Percentiles rank a stretch among this genome's conserved stretches.
Evolutionary conservation across 92 coral and sea anemone species (phyloP).

Genomic region (Micromussa lordhowensis): DNA sequence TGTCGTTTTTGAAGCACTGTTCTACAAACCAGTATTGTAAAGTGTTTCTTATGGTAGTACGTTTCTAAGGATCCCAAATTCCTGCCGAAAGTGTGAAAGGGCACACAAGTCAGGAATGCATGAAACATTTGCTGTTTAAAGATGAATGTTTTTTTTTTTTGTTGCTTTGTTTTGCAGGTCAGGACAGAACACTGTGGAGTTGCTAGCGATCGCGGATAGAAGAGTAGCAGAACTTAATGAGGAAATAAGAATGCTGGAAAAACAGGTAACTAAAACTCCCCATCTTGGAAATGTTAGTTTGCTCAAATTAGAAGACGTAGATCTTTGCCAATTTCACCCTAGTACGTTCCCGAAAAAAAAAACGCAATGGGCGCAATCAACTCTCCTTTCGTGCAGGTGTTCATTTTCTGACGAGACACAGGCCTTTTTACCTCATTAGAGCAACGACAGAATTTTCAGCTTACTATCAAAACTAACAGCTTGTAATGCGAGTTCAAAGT

Average conservation of each 20-base stretch:
- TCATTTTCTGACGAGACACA: too few relatives aligned
- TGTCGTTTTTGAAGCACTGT: background rate
- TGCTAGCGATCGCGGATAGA: constrained; percentile 82
- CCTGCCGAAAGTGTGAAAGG: background rate
- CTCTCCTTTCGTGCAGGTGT: too few relatives aligned
- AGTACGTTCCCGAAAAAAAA: too few relatives aligned
- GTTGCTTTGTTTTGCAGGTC: constrained; percentile 38
- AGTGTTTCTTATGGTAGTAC: too few relatives aligned
- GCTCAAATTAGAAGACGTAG: background rate
- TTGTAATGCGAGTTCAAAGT: too few relatives aligned
- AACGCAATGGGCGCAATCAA: background rate
- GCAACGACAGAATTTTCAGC: background rate
- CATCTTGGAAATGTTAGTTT: background rate
- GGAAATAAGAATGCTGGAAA: constrained; percentile 78
- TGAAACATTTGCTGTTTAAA: background rate
- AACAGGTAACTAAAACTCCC: constrained; percentile 62
- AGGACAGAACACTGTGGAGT: constrained; percentile 77
- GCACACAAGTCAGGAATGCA: background rate
- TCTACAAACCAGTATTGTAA: background rate
- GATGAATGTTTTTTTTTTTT: background rate
- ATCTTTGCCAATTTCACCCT: background rate
- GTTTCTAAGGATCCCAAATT: background rate
- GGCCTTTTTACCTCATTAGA: too few relatives aligned
- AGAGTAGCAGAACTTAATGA: constrained; percentile 80
- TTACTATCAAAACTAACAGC: background rate